phyloP scores from a whole-genome alignment of 1,140 invertebrate species.

The Hesperophylax magnus region DNA sequence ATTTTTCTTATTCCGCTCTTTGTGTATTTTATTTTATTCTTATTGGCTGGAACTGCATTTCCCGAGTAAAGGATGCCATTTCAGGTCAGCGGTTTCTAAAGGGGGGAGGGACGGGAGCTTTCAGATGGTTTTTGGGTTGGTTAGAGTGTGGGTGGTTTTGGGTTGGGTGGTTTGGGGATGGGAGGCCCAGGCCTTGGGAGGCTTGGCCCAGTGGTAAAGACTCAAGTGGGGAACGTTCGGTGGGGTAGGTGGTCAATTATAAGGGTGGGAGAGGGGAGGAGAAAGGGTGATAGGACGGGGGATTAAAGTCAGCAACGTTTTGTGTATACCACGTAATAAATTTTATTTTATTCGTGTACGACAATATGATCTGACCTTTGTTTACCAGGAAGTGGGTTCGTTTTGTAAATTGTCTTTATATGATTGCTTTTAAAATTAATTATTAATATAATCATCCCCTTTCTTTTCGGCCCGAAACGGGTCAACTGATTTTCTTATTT shows the following conservation, averaged over 20 bases:
- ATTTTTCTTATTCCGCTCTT: conserved; percentile 21
- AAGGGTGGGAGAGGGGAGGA: not conserved
- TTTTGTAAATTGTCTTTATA: not conserved
- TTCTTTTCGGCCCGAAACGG: not conserved
- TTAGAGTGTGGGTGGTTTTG: too few species aligned
- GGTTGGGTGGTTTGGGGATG: too few species aligned
- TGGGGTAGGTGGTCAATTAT: not conserved
- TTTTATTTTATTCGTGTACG: conserved; percentile 6
- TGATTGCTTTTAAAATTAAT: not conserved
- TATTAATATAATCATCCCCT: not conserved
- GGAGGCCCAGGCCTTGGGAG: too few species aligned
- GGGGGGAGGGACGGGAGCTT: not conserved
- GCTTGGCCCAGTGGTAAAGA: too few species aligned
- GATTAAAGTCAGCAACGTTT: conserved; percentile 13
- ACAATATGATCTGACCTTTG: conserved; percentile 4
- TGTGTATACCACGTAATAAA: conserved; percentile 15
- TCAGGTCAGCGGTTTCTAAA: conserved; percentile 49
- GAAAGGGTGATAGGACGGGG: not conserved
- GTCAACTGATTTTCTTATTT: not conserved
- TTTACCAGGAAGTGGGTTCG: not conserved
- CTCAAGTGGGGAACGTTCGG: not conserved
- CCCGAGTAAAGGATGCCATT: conserved; percentile 46
- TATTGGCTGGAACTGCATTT: conserved; percentile 50
- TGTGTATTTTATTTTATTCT: conserved; percentile 37
- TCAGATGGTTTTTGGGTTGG: not conserved